Percentiles rank a stretch among this genome's conserved stretches.
Conservation (phyloP, 2,113 vertebrate species). For the Galbula dea region DNA sequence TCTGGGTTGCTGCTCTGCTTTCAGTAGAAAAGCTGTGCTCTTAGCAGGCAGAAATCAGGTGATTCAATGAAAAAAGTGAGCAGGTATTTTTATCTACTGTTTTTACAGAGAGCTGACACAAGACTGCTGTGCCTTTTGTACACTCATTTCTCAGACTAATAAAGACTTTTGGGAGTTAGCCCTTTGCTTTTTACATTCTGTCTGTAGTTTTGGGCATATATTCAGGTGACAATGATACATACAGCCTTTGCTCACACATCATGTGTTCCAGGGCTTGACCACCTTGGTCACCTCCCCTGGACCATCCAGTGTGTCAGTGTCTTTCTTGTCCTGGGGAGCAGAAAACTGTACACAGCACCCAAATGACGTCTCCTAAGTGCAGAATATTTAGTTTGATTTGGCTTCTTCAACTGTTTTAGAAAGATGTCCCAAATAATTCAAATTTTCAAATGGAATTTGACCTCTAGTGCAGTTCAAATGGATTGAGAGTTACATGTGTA, state of each 20-base stretch:
- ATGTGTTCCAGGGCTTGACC: too few relatives aligned
- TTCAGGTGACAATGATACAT: neutral
- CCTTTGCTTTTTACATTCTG: neutral
- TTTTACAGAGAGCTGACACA: neutral
- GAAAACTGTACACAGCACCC: neutral
- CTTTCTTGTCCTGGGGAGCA: neutral
- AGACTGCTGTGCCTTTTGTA: neutral
- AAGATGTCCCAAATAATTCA: neutral
- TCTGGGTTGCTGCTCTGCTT: neutral
- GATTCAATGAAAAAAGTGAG: neutral
- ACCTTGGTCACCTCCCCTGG: neutral
- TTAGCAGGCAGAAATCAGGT: neutral
- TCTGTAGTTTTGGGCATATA: neutral
- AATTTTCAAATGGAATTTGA: neutral
- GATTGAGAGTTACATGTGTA: neutral
- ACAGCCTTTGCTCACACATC: neutral
- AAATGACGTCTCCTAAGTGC: neutral
- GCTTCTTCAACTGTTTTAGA: neutral
- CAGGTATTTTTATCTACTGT: neutral
- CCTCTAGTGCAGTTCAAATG: neutral
- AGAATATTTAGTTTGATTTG: neutral
- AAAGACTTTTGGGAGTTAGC: neutral
- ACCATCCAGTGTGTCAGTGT: neutral
- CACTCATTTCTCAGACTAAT: neutral
- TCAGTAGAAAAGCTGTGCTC: neutral